Evolutionary conservation across 2,797 vertebrate species (phyloP), one percentile per base, ranked within the genome.

Genomic region (Arctocebus calabarensis): DNA sequence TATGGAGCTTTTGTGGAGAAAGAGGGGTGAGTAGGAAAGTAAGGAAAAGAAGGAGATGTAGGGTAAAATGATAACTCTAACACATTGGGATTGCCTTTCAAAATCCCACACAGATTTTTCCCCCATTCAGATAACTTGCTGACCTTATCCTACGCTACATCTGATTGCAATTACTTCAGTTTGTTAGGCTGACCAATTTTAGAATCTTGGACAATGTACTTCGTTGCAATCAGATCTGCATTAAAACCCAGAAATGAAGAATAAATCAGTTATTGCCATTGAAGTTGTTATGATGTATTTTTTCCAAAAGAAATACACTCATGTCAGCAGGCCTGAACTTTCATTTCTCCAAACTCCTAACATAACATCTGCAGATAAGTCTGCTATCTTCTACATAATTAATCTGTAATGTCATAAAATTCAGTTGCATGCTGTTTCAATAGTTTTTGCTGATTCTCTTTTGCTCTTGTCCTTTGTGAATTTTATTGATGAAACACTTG

Each of bases 131-230:
- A 1, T 96, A 92, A 91, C 92, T 97, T 98, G 70, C 92, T 94
- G 86, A 96, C 40, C 81, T 96, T 78, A 74, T 97, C 95, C 57
- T 96, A 85, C 93, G 57, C 55, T 79, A 66, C 55, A 29, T 85
- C 92, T 98, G 95, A 93, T 98, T 97, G 86, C 13, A 93, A 94
- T 97, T 98, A 98, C 92, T 88, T 87, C 2, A 68, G 74, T 94
- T 95, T 90, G 96, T 97, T 96, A 96, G 85, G 84, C 91, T 95
- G 92, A 89, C 86, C 68, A 95, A 89, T 81, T 97, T 98, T 97
- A 97, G 89, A 86, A 96, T 94, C 95, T 92, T 97, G 95, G 96
- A 88, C 94, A 95, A 90, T 64, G 43, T 61, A 84, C 88, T 88
- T 95, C 25, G 68, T 94, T 88, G 97, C 94, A 97, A 97, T 97